These are phyloP conservation scores for Pristionchus maxplancki DNA, from an alignment of 2,888 invertebrate genomes.

Conservation along the genomic window DNA sequence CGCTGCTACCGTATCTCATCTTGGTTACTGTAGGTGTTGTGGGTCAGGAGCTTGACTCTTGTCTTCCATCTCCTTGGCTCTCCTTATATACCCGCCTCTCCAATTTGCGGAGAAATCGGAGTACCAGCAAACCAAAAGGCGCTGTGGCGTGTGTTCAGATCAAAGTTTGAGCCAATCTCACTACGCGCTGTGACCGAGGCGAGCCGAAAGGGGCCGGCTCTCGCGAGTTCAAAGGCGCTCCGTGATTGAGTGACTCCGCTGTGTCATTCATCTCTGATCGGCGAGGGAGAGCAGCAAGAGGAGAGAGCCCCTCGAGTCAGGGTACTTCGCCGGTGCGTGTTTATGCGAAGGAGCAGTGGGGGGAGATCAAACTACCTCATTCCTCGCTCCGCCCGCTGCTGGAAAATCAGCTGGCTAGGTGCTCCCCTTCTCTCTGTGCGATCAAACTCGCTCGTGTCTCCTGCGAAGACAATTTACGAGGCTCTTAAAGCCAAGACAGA, in stretches of 20 bases:
- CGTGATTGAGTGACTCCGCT: not conserved
- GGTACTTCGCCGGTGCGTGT: slow-evolving; percentile 26
- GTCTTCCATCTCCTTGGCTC: not conserved
- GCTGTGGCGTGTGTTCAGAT: not conserved
- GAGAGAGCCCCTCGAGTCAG: not conserved
- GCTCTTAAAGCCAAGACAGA: not conserved
- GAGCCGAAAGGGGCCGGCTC: not conserved
- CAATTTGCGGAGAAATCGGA: not conserved
- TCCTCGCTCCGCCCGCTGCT: not conserved
- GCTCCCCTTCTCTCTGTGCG: not conserved
- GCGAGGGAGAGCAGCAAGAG: not conserved
- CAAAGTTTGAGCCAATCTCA: slow-evolving; percentile 11
- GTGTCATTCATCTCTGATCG: slow-evolving; percentile 2
- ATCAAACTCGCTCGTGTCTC: slow-evolving; percentile 15
- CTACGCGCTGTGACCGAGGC: not conserved
- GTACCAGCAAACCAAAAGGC: not conserved
- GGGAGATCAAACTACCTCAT: slow-evolving; percentile 19
- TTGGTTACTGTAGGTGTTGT: not conserved
- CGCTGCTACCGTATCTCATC: slow-evolving; percentile 9
- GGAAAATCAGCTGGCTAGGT: slow-evolving; percentile 21
- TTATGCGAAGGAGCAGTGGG: not conserved
- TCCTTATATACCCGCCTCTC: slow-evolving; percentile 37
- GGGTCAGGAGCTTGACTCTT: not conserved
- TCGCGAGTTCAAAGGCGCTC: slow-evolving; percentile 17
- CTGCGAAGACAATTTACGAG: not conserved